Conservation (phyloP, 2,797 vertebrate species). For the Nyctalus aviator region DNA sequence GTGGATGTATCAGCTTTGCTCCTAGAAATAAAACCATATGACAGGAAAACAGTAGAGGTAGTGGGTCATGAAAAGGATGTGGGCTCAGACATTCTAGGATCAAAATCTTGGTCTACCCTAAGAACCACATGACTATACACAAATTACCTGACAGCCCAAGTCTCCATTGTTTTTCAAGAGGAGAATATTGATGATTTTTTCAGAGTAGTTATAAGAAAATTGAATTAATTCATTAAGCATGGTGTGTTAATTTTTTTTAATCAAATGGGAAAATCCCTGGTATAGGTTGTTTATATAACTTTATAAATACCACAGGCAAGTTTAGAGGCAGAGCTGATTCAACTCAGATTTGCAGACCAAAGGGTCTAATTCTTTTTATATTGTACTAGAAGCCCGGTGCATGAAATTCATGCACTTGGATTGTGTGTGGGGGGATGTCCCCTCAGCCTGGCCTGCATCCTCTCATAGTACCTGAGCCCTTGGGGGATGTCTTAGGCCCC, state of each 20-base stretch:
- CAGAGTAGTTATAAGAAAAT: not conserved
- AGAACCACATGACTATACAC: fast-evolving
- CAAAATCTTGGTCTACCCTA: not conserved
- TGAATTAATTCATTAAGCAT: not conserved
- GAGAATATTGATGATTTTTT: not conserved
- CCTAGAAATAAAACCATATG: not conserved
- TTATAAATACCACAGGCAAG: not conserved
- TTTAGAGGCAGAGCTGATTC: not conserved
- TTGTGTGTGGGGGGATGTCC: no score
- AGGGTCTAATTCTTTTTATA: not conserved
- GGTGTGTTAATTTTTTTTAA: not conserved
- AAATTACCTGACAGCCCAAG: not conserved
- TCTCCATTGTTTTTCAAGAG: not conserved
- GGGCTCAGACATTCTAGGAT: not conserved
- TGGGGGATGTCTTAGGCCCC: no score
- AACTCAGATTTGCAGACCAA: not conserved
- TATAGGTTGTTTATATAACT: not conserved
- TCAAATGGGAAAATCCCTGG: not conserved
- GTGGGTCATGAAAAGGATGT: not conserved
- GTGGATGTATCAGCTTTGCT: not conserved
- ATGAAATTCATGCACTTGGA: no score
- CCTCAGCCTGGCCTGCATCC: no score
- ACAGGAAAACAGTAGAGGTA: not conserved
- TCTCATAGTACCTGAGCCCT: no score
- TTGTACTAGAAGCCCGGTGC: no score